A percentile compares a stretch with the other conserved stretches of the same genome.
These are phyloP conservation scores for Wiebesia pumilae DNA, from an alignment of 1,140 invertebrate genomes.

Conservation along the genomic window DNA sequence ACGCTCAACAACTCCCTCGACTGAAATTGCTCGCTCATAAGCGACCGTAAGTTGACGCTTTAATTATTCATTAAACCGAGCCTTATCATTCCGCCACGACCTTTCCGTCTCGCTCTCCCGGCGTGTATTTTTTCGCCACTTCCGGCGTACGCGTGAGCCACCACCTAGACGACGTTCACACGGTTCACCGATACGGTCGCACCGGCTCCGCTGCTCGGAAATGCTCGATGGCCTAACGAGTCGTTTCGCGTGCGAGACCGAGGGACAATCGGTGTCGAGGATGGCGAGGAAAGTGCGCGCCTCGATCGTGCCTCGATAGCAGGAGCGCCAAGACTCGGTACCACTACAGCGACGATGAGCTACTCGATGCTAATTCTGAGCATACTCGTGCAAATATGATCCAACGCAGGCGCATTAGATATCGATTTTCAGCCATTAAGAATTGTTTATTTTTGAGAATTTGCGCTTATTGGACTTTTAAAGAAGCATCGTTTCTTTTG, in stretches of 20 bases:
- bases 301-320: slow-evolving; percentile 15
- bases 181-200: slow-evolving; percentile 13
- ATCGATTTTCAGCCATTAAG: no score
- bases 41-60: neutral
- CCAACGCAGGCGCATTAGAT: no score
- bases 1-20: no score
- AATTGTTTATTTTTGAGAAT: no score
- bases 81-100: neutral
- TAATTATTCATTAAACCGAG: slow-evolving; percentile 21
- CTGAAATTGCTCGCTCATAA: neutral
- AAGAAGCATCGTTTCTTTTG: no score
- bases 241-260: neutral
- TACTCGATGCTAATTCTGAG: no score
- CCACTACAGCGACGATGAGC: no score
- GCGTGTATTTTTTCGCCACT: slow-evolving; percentile 23
- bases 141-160: slow-evolving; percentile 32
- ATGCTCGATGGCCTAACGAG: slow-evolving; percentile 35
- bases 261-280: slow-evolving; percentile 39
- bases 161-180: slow-evolving; percentile 48
- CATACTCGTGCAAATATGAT: no score
- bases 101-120: neutral
- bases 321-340: no score
- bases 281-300: neutral
- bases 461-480: no score
- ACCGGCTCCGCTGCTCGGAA: neutral